A percentile compares a stretch with the other conserved stretches of the same genome.
phyloP scores from a whole-genome alignment of 2,797 vertebrate genomes.

The Xyrichtys novacula region DNA sequence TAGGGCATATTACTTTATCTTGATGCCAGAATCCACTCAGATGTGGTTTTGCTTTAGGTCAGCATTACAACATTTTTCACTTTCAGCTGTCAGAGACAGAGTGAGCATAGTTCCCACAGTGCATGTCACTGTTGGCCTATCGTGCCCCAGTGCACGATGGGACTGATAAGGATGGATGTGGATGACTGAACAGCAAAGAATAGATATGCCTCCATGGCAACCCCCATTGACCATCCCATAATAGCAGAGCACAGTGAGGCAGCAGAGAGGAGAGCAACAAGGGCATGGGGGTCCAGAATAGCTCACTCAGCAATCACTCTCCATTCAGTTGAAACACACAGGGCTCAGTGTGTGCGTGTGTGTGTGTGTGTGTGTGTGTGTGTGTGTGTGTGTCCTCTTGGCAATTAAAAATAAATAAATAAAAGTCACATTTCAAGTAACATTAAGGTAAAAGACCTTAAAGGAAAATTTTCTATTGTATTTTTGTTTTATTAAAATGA shows the following conservation, averaged over 20 bases:
- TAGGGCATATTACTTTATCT: background rate
- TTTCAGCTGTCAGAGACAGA: slow-evolving; percentile 22
- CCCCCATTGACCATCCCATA: slow-evolving; percentile 67
- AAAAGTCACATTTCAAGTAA: no score
- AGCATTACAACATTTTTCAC: slow-evolving; percentile 5
- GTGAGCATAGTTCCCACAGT: slow-evolving; percentile 27
- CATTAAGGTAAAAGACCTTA: no score
- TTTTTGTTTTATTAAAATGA: no score
- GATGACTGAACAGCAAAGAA: slow-evolving; percentile 70
- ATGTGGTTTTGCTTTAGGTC: slow-evolving; percentile 1
- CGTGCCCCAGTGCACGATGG: slow-evolving; percentile 46
- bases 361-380: slow-evolving; percentile 3
- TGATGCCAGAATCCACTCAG: background rate
- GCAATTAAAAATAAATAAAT: no score
- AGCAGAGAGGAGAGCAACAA: slow-evolving; percentile 53
- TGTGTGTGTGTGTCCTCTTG: no score
- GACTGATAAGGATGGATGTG: slow-evolving; percentile 58
- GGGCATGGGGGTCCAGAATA: slow-evolving; percentile 54
- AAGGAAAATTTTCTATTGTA: no score
- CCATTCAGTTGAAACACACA: slow-evolving; percentile 66
- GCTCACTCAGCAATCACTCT: slow-evolving; percentile 73
- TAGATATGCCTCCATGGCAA: slow-evolving; percentile 72
- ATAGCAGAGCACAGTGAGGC: slow-evolving; percentile 66
- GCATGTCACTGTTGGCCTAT: slow-evolving; percentile 43
- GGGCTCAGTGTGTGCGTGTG: slow-evolving; percentile 1